Percentiles rank a stretch among this genome's conserved stretches.
phyloP scores from a whole-genome alignment of 2,797 vertebrate species.

The Zalophus californianus region DNA sequence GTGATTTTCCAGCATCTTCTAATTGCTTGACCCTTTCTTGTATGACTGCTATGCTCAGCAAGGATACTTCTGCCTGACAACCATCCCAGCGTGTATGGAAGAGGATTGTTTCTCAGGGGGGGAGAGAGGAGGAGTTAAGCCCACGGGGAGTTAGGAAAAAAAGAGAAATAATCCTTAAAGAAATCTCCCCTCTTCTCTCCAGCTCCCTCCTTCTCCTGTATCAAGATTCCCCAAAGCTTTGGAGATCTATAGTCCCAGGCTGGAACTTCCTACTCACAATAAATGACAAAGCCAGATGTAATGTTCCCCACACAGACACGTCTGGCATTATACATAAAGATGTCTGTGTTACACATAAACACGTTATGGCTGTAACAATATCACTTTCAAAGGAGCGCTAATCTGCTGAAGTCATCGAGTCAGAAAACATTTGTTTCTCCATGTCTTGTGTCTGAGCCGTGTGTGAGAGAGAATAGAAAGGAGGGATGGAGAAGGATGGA shows the following conservation, averaged over 20 bases:
- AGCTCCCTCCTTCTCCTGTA: neutral
- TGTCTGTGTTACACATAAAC: slow-evolving; percentile 75
- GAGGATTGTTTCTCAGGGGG: slow-evolving; percentile 57
- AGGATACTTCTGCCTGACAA: slow-evolving; percentile 51
- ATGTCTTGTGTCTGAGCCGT: slow-evolving; percentile 70
- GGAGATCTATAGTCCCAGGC: slow-evolving; percentile 27
- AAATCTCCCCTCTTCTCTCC: slow-evolving; percentile 48
- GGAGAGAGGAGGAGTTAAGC: slow-evolving; percentile 71
- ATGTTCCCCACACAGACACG: slow-evolving; percentile 54
- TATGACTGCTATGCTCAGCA: slow-evolving; percentile 26
- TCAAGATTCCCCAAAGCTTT: slow-evolving; percentile 69
- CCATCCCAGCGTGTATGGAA: slow-evolving; percentile 64
- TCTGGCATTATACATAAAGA: slow-evolving; percentile 63
- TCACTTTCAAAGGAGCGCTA: slow-evolving; percentile 81
- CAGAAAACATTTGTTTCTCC: slow-evolving; percentile 77
- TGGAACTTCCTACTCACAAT: slow-evolving; percentile 75
- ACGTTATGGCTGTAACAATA: slow-evolving; percentile 65
- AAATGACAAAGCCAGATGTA: slow-evolving; percentile 72
- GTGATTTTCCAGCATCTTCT: slow-evolving; percentile 63
- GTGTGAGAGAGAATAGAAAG: neutral
- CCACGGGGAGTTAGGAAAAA: slow-evolving; percentile 50
- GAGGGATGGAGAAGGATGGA: neutral
- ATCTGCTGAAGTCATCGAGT: slow-evolving; percentile 75
- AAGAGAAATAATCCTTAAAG: slow-evolving; percentile 49
- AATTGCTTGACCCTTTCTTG: slow-evolving; percentile 11